Evolutionary conservation across 1,140 invertebrate genomes (phyloP).

Genomic region (Bactericera cockerelli): DNA sequence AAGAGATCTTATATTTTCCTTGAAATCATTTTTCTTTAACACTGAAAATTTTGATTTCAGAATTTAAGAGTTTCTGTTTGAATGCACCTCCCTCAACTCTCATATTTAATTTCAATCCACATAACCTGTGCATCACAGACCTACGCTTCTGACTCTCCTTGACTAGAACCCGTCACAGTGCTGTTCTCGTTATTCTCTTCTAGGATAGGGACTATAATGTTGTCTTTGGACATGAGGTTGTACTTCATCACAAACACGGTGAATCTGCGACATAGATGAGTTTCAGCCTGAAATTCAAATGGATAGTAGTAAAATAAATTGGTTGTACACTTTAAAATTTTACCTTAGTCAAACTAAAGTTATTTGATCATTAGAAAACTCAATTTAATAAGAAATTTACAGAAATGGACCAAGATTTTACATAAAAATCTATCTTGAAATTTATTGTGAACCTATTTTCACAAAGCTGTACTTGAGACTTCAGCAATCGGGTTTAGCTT

Average conservation of each 20-base stretch:
- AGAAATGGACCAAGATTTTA: too few species aligned
- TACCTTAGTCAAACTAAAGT: neutral
- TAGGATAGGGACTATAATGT: slow-evolving; percentile 93
- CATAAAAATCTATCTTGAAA: too few species aligned
- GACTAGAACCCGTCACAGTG: slow-evolving; percentile 25
- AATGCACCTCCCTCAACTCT: too few species aligned
- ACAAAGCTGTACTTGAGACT: too few species aligned
- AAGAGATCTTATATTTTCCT: too few species aligned
- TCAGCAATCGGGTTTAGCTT: too few species aligned
- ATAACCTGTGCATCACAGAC: too few species aligned
- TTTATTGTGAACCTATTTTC: too few species aligned
- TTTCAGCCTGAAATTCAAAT: slow-evolving; percentile 51
- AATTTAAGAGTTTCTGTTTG: too few species aligned
- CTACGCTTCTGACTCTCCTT: slow-evolving; percentile 56
- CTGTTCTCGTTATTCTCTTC: slow-evolving; percentile 41
- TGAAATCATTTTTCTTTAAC: too few species aligned
- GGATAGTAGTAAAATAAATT: slow-evolving; percentile 16
- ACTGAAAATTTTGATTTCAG: too few species aligned
- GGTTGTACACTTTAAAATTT: neutral
- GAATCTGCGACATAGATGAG: slow-evolving; percentile 87
- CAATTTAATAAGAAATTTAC: slow-evolving; percentile 28
- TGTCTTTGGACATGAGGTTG: slow-evolving; percentile 95
- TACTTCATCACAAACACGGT: slow-evolving; percentile 98
- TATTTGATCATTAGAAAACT: neutral
- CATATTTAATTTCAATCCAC: too few species aligned